Base-by-base conservation (phyloP, 2,797 vertebrate species). In the Squalus acanthias region DNA sequence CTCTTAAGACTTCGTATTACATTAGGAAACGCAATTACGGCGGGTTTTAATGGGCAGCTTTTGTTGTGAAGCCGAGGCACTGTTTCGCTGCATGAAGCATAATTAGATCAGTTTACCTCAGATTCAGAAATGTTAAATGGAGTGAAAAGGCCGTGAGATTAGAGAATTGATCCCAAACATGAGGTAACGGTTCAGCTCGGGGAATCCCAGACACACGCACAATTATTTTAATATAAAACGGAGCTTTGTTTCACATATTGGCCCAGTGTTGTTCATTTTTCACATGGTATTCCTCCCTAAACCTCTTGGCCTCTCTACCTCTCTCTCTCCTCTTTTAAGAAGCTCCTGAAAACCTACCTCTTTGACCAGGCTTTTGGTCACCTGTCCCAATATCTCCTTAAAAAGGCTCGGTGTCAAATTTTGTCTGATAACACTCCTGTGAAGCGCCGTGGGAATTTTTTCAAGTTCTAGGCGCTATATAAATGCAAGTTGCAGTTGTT, bases 101-200 rank as follows among this genome's bases (percentile, higher is more conserved):
- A 63, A 91, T 63, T 60, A 91, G n/a, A 46, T 94, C n/a, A 69
- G 60, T 69, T 91, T 67, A 65, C 20, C 65, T 69, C 20, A 69
- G n/a, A 24, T 46, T 94, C n/a, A 6, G 63, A 94, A 69, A 94
- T 65, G n/a, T 69, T 67, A 69, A 94, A 94, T 94, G 65, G 65
- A 46, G 2, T 69, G 5, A 20, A 39, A 69, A 39, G 91, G 33
- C 33, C 8, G 0, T 67, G n/a, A 39, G 20, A 67, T 94, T 69
- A 39, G 63, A 9, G 39, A 39, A 67, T 39, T 93, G 33, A 67
- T 94, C 91, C 63, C n/a, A 94, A 46, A 22, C 91, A 39, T 24
- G 63, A 65, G 63, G 13, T 67, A 89, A 60, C 29, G 87, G 26
- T 60, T 26, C 12, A 26, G 29, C 24, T 60, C 87, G 60, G 79